Percentiles rank a stretch among this genome's conserved stretches.
Evolutionary conservation across 2,797 vertebrate genomes (phyloP).

Genomic region (Craterocephalus amniculus): DNA sequence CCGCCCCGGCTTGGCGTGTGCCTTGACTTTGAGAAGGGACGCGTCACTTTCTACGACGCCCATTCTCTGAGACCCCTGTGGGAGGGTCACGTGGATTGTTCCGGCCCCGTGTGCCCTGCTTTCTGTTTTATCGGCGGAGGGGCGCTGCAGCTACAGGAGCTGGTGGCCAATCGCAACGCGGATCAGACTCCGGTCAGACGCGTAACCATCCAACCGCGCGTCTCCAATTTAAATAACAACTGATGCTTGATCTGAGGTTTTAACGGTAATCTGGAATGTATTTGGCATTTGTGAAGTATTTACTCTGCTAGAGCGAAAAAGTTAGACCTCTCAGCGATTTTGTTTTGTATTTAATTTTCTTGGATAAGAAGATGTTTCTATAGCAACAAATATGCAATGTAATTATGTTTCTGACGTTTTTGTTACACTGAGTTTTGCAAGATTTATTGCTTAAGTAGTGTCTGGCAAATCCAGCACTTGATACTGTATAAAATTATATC

Average conservation of each 20-base stretch:
- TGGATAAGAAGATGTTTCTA: constrained; percentile 79
- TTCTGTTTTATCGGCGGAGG: constrained; percentile 98
- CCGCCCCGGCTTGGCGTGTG: constrained; percentile 92
- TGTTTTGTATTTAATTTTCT: constrained; percentile 79
- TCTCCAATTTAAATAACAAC: constrained; percentile 71
- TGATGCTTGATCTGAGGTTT: constrained; percentile 47
- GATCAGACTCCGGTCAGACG: constrained; percentile 83
- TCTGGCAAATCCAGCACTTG: constrained; percentile 61
- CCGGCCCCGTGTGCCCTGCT: constrained; percentile 92
- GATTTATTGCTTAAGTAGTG: constrained; percentile 68
- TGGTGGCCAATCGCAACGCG: constrained; percentile 87
- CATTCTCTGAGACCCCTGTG: constrained; percentile 93
- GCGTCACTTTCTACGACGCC: constrained; percentile 94
- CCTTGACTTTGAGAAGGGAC: constrained; percentile 94
- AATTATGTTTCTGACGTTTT: constrained; percentile 80
- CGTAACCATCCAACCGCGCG: constrained; percentile 85
- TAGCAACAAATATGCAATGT: constrained; percentile 81
- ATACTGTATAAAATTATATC: constrained; percentile 48
- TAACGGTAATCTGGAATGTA: constrained; percentile 57
- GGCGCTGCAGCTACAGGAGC: constrained; percentile 94
- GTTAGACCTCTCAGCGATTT: constrained; percentile 76
- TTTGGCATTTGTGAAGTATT: constrained; percentile 68
- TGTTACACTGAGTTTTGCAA: constrained; percentile 75
- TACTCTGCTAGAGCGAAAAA: constrained; percentile 66
- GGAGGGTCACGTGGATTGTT: constrained; percentile 95